Base-by-base conservation (phyloP, 2,113 vertebrate genomes). In the Microtus pennsylvanicus region DNA sequence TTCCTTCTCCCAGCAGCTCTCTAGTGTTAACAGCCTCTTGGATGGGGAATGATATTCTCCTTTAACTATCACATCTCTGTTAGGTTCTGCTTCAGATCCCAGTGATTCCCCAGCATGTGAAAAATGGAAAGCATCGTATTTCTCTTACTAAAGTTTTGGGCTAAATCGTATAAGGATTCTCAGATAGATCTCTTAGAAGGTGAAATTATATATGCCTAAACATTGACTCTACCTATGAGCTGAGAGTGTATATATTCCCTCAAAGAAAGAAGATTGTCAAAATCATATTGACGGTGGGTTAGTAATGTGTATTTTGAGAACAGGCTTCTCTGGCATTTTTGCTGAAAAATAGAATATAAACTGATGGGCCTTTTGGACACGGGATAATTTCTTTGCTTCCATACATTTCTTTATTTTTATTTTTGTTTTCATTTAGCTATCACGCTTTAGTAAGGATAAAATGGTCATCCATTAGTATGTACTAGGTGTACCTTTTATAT, bases 361-460 rank as follows among this genome's bases (percentile, higher is more conserved):
- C 30, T 70, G 28, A 63, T 69, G 69, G 22, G n/a, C 5, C 9
- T 67, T 67, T 33, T 50, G 11, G 69, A 93, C 14, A 45, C 33
- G 82, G 72, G 21, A 47, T 87, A 3, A 38, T 82, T 87, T 81
- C 17, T 50, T 80, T 38, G 87, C 55, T 81, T 63, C 21, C 1
- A 33, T 89, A 81, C 26, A 30, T 83, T 91, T 83, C 21, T 72
- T 35, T 47, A 21, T 33, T 87, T n/a, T 61, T 21, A 7, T 86
- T 75, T 33, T 87, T 38, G 5, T 90, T 92, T 0, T 47, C 45
- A 17, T 90, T 96, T 87, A 77, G 16, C 85, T 86, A 33, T 76
- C n/a, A 88, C 7, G 76, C 85, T 77, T 88, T 94, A 50, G 45
- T 90, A 47, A 87, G 42, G 9, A 30, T n/a, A 74, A 63, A 92